phyloP scores from a whole-genome alignment of 1,140 invertebrate genomes.

The Pseudomyrmex dendroicus region DNA sequence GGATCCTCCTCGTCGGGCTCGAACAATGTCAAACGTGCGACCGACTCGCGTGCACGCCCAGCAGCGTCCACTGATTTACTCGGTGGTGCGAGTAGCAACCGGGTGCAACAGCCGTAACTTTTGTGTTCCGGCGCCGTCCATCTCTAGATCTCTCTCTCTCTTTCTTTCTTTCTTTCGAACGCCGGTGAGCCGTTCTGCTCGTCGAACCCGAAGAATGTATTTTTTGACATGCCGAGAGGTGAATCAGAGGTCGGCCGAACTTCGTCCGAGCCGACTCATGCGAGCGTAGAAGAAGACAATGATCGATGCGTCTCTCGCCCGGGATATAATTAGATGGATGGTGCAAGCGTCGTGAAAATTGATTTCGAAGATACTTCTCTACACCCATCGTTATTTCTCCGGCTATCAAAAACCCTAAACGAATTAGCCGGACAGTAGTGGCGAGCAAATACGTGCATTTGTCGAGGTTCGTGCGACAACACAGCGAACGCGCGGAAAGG shows the following conservation, averaged over 20 bases:
- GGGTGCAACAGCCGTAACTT: slow-evolving; percentile 79
- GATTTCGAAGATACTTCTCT: no score
- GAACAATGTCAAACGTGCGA: slow-evolving; percentile 77
- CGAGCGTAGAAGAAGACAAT: slow-evolving; percentile 30
- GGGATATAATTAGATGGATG: slow-evolving; percentile 35
- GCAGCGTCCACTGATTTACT: slow-evolving; percentile 2
- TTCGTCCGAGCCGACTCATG: slow-evolving; percentile 23
- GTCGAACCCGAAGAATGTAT: slow-evolving; percentile 48
- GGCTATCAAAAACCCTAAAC: neutral
- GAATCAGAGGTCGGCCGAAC: slow-evolving; percentile 16
- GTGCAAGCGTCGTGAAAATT: neutral
- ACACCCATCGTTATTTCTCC: neutral
- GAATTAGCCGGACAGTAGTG: slow-evolving; percentile 67
- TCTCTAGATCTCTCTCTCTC: neutral
- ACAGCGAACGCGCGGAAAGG: slow-evolving; percentile 27
- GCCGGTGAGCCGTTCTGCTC: slow-evolving; percentile 37
- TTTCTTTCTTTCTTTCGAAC: no score
- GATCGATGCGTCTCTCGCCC: slow-evolving; percentile 29
- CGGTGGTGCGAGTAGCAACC: slow-evolving; percentile 58
- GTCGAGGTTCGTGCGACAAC: slow-evolving; percentile 71
- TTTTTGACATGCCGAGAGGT: slow-evolving; percentile 52
- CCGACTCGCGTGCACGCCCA: slow-evolving; percentile 69
- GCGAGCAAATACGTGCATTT: slow-evolving; percentile 75
- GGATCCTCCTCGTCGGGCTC: slow-evolving; percentile 67
- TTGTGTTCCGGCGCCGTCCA: slow-evolving; percentile 74